Evolutionary conservation across 2,113 vertebrate genomes (phyloP).

Genomic region (Grantiella picta): DNA sequence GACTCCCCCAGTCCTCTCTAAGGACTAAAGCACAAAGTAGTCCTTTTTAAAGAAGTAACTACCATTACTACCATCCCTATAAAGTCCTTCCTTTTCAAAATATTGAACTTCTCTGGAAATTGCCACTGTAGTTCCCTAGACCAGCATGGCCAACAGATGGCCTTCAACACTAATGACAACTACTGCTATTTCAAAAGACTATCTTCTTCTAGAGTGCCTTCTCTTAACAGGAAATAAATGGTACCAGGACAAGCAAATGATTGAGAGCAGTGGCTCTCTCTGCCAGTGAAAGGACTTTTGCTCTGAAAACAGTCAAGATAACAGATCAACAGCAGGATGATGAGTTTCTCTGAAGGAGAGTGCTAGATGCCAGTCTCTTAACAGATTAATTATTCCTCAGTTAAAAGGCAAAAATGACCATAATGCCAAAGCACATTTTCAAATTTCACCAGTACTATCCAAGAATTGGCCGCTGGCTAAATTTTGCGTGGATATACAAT

Average conservation of each 20-base stretch:
- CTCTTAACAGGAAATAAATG: background rate
- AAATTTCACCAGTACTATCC: background rate
- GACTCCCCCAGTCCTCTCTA: background rate
- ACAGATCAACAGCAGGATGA: background rate
- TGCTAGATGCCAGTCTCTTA: background rate
- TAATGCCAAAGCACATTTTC: background rate
- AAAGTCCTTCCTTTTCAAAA: background rate
- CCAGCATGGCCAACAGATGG: background rate
- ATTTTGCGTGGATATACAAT: background rate
- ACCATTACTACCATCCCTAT: background rate
- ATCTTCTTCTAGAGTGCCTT: background rate
- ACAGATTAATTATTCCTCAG: background rate
- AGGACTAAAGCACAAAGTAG: background rate
- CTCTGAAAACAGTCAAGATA: background rate
- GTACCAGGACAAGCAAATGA: background rate
- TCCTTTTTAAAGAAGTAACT: background rate
- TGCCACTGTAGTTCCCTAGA: background rate
- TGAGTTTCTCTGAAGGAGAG: background rate
- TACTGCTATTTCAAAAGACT: background rate
- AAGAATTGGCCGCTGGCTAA: background rate
- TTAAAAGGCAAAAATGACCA: background rate
- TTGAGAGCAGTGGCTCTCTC: background rate
- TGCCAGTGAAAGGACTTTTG: background rate
- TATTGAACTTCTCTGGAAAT: background rate
- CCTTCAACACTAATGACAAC: background rate